Base-by-base conservation (phyloP, 2,888 invertebrate species). In the Leptura quadrifasciata region DNA sequence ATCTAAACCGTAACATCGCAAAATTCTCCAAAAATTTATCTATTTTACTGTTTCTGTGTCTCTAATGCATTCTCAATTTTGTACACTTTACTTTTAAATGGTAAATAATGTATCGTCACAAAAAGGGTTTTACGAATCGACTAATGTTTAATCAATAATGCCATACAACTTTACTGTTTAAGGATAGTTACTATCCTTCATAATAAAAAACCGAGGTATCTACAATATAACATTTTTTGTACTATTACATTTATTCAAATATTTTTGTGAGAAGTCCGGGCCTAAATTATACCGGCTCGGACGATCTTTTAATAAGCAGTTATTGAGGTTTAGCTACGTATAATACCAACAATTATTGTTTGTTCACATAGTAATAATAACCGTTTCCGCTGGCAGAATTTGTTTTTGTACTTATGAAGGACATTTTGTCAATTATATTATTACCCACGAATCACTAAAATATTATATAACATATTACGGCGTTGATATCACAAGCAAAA, bases 371-470 rank as follows among this genome's bases (percentile, higher is more conserved):
- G 60, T 27, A 17, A 39, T 63, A 63, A 63, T 63, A 18, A 20
- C 39, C 18, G 63, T 27, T 63, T 63, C 63, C 63, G 31, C 35
- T 63, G 20, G 17, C 20, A 35, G 20, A 18, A 15, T 35, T 31
- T 20, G 60, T 27, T 20, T 31, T 31, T 61, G 61, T 60, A 15
- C 15, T 60, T 17, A 17, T 20, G 63, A 63, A 63, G 63, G 63
- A 31, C 63, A 20, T 27, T 63, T 31, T 20, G 39, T 39, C 21
- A 21, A 57, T 57, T 20, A 47, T 39, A 12, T 47, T 47, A 47
- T 47, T n/a, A 47, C 47, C n/a, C 47, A 47, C 47, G 47, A 47
- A 15, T 47, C 47, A 47, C 47, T 47, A 47, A 47, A 47, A 47
- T 47, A 47, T 47, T 47, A 47, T 47, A 47, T 47, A 47, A 47